Base-by-base conservation (phyloP, 2,113 vertebrate genomes). In the Pogona vitticeps region DNA sequence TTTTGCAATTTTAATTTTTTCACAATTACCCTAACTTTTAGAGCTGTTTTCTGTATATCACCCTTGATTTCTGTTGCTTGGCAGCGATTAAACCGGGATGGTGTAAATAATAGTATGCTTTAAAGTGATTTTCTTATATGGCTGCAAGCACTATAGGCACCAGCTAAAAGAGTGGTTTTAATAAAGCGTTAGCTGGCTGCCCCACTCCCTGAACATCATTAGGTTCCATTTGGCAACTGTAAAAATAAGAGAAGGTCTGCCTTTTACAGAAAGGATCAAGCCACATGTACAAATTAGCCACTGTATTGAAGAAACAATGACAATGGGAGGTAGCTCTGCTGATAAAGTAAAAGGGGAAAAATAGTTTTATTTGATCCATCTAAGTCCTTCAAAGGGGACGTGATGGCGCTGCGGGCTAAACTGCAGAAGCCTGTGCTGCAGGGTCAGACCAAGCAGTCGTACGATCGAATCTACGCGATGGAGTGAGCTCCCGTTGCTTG, bases 81-180 rank as follows among this genome's bases (percentile, higher is more conserved):
- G 56, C 42, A 65, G 59, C 58, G 59, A 65, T 84, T 84, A 88
- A 84, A 28, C 17, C 20, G 61, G 36, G 26, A 83, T 36, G 56
- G 10, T 80, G 26, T 80, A 77, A 59, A 52, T 52, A 9, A 70
- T 20, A 77, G 38, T 58, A 79, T 31, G 15, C 33, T 52, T 73
- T 56, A 8, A 18, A 0, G 52, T 70, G 63, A 59, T 65, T 52
- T 0, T 0, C 42, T 76, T 76, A 20, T 82, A 71, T 12, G 82
- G 61, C 46, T 80, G 0, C 0, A 56, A 79, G 31, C 6, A 2
- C 76, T 72, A 23, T 0, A 0, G 68, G 46, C 46, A 52, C 46
- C 7, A 36, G 46, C 42, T 18, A 58, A 23, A 5, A 52, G 8
- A 18, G 2, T n/a, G n/a, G 65, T 84, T 80, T 80, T 52, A 67